These are phyloP conservation scores for Rhynchophorus ferrugineus DNA, from an alignment of 1,140 invertebrate genomes.

Conservation along the genomic window DNA sequence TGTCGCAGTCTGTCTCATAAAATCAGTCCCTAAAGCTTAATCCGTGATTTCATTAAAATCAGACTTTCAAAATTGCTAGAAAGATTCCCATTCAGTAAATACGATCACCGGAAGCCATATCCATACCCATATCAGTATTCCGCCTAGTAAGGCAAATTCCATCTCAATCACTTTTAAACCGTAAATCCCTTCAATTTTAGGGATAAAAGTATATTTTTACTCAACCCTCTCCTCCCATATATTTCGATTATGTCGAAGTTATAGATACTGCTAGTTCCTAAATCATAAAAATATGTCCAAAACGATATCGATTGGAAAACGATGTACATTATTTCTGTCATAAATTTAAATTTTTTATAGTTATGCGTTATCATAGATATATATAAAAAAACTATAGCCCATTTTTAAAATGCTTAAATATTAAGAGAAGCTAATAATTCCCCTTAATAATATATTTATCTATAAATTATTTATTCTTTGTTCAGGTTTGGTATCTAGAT, in stretches of 20 bases:
- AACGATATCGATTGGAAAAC: too few relatives aligned
- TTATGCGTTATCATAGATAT: too few relatives aligned
- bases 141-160: background rate
- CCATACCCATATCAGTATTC: background rate
- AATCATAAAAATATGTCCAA: background rate
- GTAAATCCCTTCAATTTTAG: background rate
- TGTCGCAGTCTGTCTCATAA: too few relatives aligned
- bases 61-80: background rate
- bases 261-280: background rate
- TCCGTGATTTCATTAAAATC: background rate
- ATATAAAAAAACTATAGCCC: too few relatives aligned
- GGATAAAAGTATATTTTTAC: background rate
- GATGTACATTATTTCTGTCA: too few relatives aligned
- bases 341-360: too few relatives aligned
- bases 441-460: too few relatives aligned
- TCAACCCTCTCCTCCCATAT: background rate
- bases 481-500: too few relatives aligned
- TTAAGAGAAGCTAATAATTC: too few relatives aligned
- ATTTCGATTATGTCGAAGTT: background rate
- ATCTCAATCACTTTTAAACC: background rate
- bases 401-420: too few relatives aligned
- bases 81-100: background rate
- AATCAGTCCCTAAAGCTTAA: background rate
- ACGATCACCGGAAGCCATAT: background rate
- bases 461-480: too few relatives aligned